Evolutionary conservation across 2,888 invertebrate genomes (phyloP).

Genomic region (Chrysolina oricalcia): DNA sequence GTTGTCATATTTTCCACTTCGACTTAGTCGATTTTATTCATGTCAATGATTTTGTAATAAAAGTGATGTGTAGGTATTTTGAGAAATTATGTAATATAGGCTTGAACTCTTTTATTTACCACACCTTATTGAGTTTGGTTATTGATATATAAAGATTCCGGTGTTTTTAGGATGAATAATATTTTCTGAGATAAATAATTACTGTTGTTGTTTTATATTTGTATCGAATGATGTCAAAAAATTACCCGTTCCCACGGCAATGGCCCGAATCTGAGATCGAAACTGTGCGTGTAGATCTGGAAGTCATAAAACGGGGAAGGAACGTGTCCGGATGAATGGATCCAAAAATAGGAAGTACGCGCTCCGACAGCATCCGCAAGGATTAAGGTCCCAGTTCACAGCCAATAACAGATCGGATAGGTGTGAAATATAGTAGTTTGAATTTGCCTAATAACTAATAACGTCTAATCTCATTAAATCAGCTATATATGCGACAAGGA

Average conservation of each 20-base stretch:
- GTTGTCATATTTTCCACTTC: too few relatives aligned
- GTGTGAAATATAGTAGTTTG: slow-evolving; percentile 39
- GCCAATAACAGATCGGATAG: slow-evolving; percentile 43
- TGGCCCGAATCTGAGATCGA: slow-evolving; percentile 9
- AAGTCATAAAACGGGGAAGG: slow-evolving; percentile 46
- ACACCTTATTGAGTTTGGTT: too few relatives aligned
- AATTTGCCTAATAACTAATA: slow-evolving; percentile 17
- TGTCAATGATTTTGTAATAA: too few relatives aligned
- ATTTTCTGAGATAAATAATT: too few relatives aligned
- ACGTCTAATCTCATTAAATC: not conserved
- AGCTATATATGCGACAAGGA: not conserved
- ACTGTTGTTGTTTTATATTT: not conserved
- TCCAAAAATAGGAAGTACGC: slow-evolving; percentile 48
- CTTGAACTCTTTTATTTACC: too few relatives aligned
- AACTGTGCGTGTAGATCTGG: slow-evolving; percentile 38
- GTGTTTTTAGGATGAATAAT: too few relatives aligned
- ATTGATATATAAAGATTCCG: too few relatives aligned
- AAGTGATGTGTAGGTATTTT: too few relatives aligned
- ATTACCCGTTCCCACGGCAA: slow-evolving; percentile 2
- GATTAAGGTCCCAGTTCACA: slow-evolving; percentile 49
- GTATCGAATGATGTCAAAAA: not conserved
- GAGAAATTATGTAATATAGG: too few relatives aligned
- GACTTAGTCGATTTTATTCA: too few relatives aligned
- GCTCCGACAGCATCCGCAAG: slow-evolving; percentile 46
- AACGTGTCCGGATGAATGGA: slow-evolving; percentile 56